Base-by-base conservation (phyloP, 2,113 vertebrate species). In the Nasalis larvatus region DNA sequence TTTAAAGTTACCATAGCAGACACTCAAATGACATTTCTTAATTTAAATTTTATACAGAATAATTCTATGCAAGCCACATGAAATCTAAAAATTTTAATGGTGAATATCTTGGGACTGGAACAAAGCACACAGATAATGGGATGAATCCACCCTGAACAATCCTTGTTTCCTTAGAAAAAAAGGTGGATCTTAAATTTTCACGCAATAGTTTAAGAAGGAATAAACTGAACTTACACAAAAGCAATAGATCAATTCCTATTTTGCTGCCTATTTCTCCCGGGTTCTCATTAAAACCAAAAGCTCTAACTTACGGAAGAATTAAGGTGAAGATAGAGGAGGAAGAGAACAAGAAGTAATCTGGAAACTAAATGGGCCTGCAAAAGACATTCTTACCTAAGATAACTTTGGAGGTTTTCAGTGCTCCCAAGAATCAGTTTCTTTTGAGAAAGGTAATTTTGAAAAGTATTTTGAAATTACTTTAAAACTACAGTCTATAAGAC, bases 161-260 rank as follows among this genome's bases (percentile, higher is more conserved):
- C 37, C 0, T 80, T 30, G 37, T 54, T 93, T 95, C n/a, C 8
- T 76, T 63, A 71, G 27, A n/a, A 45, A 86, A 85, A 63, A 42
- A 25, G 23, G 25, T 30, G 5, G 30, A 85, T 94, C 45, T 89
- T 95, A 88, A 78, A 47, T 68, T 97, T 78, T 93, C n/a, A 89
- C 13, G 71, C 11, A 9, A 49, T 30, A 35, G 27, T 89, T 87
- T 89, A 86, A 68, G 37, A 97, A 87, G 37, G 7, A 45, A 80
- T 74, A 89, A 86, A 82, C 0, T 40, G 56, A 54, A 77, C 0
- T 3, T 95, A 3, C 13, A 42, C 58, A 91, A 84, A 82, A 96
- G 58, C 14, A 82, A 71, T 1, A 69, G 17, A 58, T 73, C 3
- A 18, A 8, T 93, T 92, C 20, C 71, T 89, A 60, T 14, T 87